Evolutionary conservation across 2,888 invertebrate genomes (phyloP).

Genomic region (Cheilosia soror): DNA sequence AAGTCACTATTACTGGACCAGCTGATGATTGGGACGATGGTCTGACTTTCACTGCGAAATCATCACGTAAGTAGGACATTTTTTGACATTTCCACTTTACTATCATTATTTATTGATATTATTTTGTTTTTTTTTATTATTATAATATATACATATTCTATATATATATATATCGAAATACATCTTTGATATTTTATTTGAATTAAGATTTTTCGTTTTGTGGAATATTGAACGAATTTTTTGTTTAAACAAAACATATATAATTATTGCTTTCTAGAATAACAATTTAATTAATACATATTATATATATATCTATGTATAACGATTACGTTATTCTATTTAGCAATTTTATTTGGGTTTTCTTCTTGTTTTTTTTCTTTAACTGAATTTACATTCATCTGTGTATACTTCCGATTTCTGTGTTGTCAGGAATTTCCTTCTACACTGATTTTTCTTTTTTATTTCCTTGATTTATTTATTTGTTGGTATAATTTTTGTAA

Average conservation of each 20-base stretch:
- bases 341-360: constrained; percentile 45
- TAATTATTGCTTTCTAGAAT: constrained; percentile 48
- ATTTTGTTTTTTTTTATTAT: constrained; percentile 73
- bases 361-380: constrained; percentile 60
- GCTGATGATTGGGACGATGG: constrained; percentile 93
- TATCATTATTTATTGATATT: constrained; percentile 77
- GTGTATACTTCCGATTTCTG: constrained; percentile 39
- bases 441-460: constrained; percentile 39
- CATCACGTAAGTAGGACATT: constrained; percentile 89
- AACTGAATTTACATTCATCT: constrained; percentile 28
- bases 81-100: constrained; percentile 73
- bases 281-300: constrained; percentile 23
- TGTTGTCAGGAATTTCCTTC: constrained; percentile 20
- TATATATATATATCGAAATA: constrained; percentile 50
- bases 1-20: constrained; percentile 84
- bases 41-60: constrained; percentile 95
- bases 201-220: constrained; percentile 14
- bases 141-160: no score
- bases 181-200: constrained; percentile 72
- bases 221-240: constrained; percentile 26
- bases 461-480: not conserved
- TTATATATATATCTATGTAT: constrained; percentile 6
- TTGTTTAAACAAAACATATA: constrained; percentile 22
- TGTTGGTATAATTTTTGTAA: not conserved
- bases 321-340: constrained; percentile 45